phyloP scores from a whole-genome alignment of 35 echinoderm and acorn worm genomes.

The Heliocidaris tuberculata region DNA sequence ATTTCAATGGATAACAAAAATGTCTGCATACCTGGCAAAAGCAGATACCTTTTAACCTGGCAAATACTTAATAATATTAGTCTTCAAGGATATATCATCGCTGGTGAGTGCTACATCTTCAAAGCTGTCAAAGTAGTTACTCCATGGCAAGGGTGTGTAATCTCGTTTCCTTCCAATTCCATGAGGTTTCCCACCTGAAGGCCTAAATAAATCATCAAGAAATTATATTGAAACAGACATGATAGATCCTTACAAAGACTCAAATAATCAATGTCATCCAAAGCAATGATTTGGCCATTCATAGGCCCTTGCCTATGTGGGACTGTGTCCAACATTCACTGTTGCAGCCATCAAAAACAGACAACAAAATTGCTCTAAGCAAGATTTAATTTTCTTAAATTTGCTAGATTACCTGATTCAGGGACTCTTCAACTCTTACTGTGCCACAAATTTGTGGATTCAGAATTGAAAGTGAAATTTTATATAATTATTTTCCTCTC shows the following conservation, averaged over 20 bases:
- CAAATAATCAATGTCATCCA: not conserved
- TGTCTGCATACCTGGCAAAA: not conserved
- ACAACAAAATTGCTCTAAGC: no score
- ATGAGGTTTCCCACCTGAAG: constrained; percentile 39
- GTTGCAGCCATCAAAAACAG: no score
- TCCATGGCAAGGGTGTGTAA: constrained; percentile 79
- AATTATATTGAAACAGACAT: not conserved
- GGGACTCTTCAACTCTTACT: no score
- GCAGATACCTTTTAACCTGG: not conserved
- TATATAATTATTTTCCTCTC: no score
- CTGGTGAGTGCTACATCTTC: constrained; percentile 78
- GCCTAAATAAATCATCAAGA: not conserved
- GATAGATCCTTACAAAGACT: not conserved
- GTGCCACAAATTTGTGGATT: no score
- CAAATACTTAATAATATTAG: not conserved
- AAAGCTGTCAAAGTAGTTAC: constrained; percentile 72
- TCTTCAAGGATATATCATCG: constrained; percentile 83
- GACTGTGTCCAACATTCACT: no score
- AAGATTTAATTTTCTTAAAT: no score
- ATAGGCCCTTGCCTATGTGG: no score
- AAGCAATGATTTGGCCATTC: no score
- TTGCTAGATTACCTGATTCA: no score
- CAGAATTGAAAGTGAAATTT: no score
- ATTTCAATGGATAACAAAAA: not conserved
- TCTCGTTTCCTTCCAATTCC: constrained; percentile 75